These are phyloP conservation scores for Engraulis encrasicolus DNA, from an alignment of 2,113 vertebrate species.

Conservation along the genomic window DNA sequence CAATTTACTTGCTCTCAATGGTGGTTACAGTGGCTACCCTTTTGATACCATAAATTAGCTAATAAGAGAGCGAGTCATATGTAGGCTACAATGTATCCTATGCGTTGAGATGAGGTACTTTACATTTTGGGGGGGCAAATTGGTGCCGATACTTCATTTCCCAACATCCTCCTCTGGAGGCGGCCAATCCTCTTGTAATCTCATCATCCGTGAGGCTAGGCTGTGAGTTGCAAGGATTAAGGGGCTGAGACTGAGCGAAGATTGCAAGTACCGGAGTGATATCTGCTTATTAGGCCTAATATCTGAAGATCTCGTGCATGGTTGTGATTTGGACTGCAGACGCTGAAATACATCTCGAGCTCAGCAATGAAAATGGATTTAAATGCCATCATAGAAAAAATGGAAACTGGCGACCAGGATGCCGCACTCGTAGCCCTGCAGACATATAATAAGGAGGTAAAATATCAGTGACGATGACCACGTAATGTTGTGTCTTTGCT, in stretches of 20 bases:
- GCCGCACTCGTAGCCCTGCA: constrained; percentile 76
- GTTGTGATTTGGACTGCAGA: constrained; percentile 14
- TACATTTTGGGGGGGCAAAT: not conserved
- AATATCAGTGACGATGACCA: not conserved
- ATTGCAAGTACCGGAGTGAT: constrained; percentile 36
- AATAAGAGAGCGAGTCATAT: no score
- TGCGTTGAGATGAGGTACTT: not conserved
- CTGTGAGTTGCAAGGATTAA: constrained; percentile 52
- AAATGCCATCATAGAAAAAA: constrained; percentile 73
- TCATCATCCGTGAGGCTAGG: constrained; percentile 43
- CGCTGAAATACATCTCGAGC: constrained; percentile 28
- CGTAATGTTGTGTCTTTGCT: not conserved
- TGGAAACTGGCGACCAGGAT: constrained; percentile 84
- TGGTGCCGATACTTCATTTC: constrained; percentile 45
- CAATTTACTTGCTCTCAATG: no score
- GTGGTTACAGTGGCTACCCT: no score
- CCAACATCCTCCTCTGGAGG: constrained; percentile 39
- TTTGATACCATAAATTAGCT: no score
- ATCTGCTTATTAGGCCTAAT: constrained; percentile 37
- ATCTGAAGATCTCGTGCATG: constrained; percentile 14
- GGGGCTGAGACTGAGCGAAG: constrained; percentile 35
- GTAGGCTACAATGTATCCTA: no score
- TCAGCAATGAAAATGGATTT: constrained; percentile 80
- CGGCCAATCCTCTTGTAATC: constrained; percentile 64
- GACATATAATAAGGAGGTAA: constrained; percentile 80